Base-by-base conservation (phyloP, 2,797 vertebrate genomes). In the Mormyrops attenuatus region DNA sequence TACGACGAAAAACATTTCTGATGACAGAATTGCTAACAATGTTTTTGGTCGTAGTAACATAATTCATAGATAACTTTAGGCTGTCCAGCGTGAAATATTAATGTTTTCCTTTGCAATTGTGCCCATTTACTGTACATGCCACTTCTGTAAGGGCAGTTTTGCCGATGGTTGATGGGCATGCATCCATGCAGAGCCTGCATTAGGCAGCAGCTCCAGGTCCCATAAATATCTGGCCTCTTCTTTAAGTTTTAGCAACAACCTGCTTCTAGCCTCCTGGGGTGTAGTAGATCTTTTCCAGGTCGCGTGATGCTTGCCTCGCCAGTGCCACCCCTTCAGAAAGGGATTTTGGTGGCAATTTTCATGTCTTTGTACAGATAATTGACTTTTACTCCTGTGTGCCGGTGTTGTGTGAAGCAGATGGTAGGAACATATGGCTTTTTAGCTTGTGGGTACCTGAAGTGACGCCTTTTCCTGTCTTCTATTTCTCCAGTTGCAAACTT, bases 381-480 rank as follows among this genome's bases (percentile, higher is more conserved):
- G 89, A 91, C 86, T 85, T 92, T 90, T 91, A 89, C 88, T 89
- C 91, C 87, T 84, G 55, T 88, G 87, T 87, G 55, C 22, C 11
- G 50, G 85, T 85, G 92, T 89, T 91, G 91, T 93, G 89, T 85
- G 84, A 93, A 92, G 93, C 96, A 96, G 95, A 95, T 96, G 95
- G 94, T 93, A 92, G 63, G 90, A 93, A 91, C 95, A 96, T 95
- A 95, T 96, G 95, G 94, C 77, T 94, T 91, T 91, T 90, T 94
- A 93, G 93, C 92, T 92, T 94, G 92, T 93, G 92, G 94, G 94
- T 92, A 92, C 93, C 92, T 94, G 92, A 92, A 92, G 90, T 90
- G 91, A 85, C 49, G 90, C 90, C 90, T 91, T 92, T 92, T 91
- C 88, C 41, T 82, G 41, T 91, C 85, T 90, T 90, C 52, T 77